Evolutionary conservation across 92 coral and sea anemone genomes (phyloP).

Genomic region (Meandrina meandrites): DNA sequence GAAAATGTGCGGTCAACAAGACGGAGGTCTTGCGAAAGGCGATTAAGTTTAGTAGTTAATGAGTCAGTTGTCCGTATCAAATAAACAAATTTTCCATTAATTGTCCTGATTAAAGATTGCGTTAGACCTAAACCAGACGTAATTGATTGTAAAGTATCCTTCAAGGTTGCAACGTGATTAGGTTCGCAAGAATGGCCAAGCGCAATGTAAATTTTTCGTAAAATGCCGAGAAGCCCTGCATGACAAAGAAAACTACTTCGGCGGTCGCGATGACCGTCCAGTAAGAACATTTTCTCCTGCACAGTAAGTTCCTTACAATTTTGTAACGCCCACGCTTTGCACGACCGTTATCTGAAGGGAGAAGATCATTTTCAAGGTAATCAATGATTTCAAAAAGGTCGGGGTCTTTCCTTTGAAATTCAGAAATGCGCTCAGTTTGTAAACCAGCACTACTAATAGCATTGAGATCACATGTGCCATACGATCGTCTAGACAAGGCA

Average conservation of each 20-base stretch:
- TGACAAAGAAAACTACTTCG: constrained; percentile 35
- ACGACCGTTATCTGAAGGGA: constrained; percentile 30
- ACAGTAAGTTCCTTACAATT: neutral
- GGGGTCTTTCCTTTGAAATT: constrained; percentile 46
- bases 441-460: constrained; percentile 33
- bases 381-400: constrained; percentile 5
- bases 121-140: neutral
- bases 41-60: constrained; percentile 23
- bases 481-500: constrained; percentile 35
- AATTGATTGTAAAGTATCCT: neutral
- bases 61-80: constrained; percentile 20
- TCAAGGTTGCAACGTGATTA: constrained; percentile 14
- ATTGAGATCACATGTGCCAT: neutral
- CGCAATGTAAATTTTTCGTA: neutral
- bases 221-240: constrained; percentile 30
- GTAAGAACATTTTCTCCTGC: neutral
- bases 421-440: constrained; percentile 12
- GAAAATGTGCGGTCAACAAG: neutral
- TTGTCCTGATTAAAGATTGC: neutral
- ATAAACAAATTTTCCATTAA: constrained; percentile 32
- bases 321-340: constrained; percentile 14
- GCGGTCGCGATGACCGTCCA: neutral
- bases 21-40: neutral
- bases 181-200: constrained; percentile 35
- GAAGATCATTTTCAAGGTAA: constrained; percentile 32